Conservation (phyloP, 2,113 vertebrate genomes). For the Platanista minor region DNA sequence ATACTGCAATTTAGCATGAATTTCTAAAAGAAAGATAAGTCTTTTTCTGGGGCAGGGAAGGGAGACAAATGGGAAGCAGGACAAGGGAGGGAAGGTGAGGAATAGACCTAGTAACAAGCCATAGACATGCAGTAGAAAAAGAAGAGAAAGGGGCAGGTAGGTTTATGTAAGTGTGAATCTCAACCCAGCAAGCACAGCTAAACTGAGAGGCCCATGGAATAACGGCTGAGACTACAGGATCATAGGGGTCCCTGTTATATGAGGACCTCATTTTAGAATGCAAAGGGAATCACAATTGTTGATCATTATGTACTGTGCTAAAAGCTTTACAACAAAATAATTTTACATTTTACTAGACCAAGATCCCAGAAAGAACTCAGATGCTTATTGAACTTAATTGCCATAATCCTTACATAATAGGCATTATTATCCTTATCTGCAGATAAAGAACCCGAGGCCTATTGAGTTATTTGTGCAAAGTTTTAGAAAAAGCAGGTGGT, state of each 20-base stretch:
- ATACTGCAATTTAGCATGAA: not conserved
- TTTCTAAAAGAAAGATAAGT: not conserved
- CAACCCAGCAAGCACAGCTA: not conserved
- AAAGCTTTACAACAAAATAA: constrained; percentile 19
- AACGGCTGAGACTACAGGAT: not conserved
- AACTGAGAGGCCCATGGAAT: not conserved
- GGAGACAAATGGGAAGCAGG: not conserved
- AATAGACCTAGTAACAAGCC: not conserved
- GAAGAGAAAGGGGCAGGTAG: not conserved
- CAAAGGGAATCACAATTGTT: not conserved
- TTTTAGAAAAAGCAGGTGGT: not conserved
- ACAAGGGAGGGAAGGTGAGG: not conserved
- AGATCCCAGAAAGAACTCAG: not conserved
- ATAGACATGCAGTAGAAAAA: not conserved
- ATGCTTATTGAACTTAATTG: constrained; percentile 24
- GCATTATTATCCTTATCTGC: constrained; percentile 1
- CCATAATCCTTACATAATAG: constrained; percentile 3
- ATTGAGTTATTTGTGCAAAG: not conserved
- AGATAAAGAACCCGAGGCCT: not conserved
- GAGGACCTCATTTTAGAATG: not conserved
- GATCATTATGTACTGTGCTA: not conserved
- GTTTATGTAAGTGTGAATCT: not conserved
- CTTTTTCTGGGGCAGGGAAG: not conserved
- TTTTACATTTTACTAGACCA: not conserved
- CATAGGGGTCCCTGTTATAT: not conserved